A percentile compares a stretch with the other conserved stretches of the same genome.
These are phyloP conservation scores for Drosophila engyochracea DNA, from an alignment of 2,888 invertebrate genomes.

Conservation along the genomic window DNA sequence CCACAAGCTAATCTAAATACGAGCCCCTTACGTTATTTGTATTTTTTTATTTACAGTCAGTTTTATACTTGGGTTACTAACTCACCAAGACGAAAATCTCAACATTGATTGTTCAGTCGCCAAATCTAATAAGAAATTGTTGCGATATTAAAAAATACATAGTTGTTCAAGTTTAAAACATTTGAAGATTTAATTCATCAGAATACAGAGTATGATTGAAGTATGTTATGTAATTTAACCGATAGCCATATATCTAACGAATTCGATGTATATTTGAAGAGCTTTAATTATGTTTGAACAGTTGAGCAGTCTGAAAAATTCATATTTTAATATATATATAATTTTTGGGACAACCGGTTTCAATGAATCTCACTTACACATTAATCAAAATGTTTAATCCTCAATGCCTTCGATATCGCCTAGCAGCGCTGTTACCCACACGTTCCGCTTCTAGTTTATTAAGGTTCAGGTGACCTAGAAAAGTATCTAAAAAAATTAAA, in stretches of 20 bases:
- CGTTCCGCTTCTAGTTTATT: neutral
- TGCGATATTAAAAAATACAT: neutral
- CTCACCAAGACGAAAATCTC: neutral
- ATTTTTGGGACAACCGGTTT: neutral
- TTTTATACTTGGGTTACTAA: neutral
- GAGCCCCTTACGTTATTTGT: slow-evolving; percentile 32
- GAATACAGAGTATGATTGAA: neutral
- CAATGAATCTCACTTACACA: neutral
- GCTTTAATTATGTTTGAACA: neutral
- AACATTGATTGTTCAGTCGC: neutral
- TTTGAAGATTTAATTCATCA: neutral
- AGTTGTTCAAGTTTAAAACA: neutral
- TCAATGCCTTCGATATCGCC: neutral
- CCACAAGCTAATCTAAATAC: neutral
- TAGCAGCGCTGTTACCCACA: neutral
- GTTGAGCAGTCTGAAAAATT: neutral
- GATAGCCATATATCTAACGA: neutral
- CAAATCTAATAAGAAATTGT: neutral
- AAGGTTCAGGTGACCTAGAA: neutral
- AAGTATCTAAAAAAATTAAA: neutral
- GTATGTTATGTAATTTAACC: no score
- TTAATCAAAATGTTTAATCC: neutral
- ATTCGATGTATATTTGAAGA: neutral
- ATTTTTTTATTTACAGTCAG: slow-evolving; percentile 10
- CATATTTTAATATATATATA: neutral